phyloP scores from a whole-genome alignment of 1,140 invertebrate genomes.

The Choristoneura fumiferana region DNA sequence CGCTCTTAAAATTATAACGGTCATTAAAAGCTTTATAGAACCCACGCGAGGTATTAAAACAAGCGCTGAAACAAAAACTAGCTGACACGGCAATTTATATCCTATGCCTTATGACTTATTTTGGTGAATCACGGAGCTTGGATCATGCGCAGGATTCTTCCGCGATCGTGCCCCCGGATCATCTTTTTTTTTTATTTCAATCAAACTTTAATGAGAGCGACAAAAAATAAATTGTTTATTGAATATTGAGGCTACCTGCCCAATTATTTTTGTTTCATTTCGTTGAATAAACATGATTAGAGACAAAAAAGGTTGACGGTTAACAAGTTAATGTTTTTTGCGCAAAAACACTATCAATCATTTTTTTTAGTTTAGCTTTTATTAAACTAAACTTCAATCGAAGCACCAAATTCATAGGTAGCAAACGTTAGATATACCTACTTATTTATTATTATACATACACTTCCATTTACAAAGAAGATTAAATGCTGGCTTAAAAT shows the following conservation, averaged over 20 bases:
- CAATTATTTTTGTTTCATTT: conserved; percentile 14
- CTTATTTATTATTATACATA: neutral
- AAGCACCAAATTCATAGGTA: too few species aligned
- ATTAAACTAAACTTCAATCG: too few species aligned
- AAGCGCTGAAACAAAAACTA: conserved; percentile 18
- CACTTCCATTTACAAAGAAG: neutral
- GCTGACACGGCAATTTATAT: conserved; percentile 13
- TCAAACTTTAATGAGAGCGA: neutral
- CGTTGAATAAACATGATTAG: conserved; percentile 11
- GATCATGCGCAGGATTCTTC: conserved; percentile 56
- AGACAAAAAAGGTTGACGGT: conserved; percentile 1
- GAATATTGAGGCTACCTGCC: neutral
- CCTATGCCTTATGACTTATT: conserved; percentile 20
- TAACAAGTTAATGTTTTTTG: too few species aligned
- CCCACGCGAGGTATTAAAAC: neutral
- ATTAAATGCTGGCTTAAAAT: too few species aligned
- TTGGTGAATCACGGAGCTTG: conserved; percentile 44
- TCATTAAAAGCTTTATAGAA: conserved; percentile 4
- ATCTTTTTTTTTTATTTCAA: conserved; percentile 3
- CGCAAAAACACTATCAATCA: neutral
- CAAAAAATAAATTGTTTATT: conserved; percentile 20
- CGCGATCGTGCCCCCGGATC: conserved; percentile 49
- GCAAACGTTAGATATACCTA: too few species aligned
- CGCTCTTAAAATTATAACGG: neutral
- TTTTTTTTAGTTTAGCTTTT: neutral